Base-by-base conservation (phyloP, 2,888 invertebrate species). In the Ferrisia virgata region DNA sequence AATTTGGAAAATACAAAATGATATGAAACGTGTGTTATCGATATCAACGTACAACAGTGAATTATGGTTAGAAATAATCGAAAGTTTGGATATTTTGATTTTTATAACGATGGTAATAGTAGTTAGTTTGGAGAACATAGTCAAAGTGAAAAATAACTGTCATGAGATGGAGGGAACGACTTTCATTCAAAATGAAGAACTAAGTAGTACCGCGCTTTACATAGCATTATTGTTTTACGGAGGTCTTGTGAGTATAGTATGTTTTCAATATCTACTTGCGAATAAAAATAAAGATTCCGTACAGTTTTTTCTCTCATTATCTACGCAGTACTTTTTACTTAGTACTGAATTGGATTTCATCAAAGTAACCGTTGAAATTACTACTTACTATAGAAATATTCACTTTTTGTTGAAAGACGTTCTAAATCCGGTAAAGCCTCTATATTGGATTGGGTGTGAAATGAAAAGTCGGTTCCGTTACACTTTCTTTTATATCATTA, bases 1-100 rank as follows among this genome's bases (percentile, higher is more conserved):
- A 47, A 47, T 80, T 18, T 80, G 80, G 80, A 80, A 80, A 80
- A 47, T 80, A n/a, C 43, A 80, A 25, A 53, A 15, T n/a, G 80
- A 80, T 15, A 47, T 80, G 47, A 47, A 36, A 47, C 43, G 1
- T 8, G 80, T 80, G 2, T 47, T 79, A 43, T 47, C 22, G 11
- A 43, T 22, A 28, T 18, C 31, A 31, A 31, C 80, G 28, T n/a
- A 53, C 28, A 47, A 80, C n/a, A 33, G 43, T n/a, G 53, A 25
- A 13, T 25, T 80, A 47, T 80, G 80, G 80, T 0, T 80, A n/a
- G 80, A 80, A 18, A 80, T 80, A 1, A 80, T 80, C 40, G 47
- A 47, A 47, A 47, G 80, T 80, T 80, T 47, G 11, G 80, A 80
- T n/a, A 33, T 80, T 31, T 18, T 80, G 8, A 53, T 80, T 80